Evolutionary conservation across 2,797 vertebrate genomes (phyloP).

Genomic region (Rallus crepitans): DNA sequence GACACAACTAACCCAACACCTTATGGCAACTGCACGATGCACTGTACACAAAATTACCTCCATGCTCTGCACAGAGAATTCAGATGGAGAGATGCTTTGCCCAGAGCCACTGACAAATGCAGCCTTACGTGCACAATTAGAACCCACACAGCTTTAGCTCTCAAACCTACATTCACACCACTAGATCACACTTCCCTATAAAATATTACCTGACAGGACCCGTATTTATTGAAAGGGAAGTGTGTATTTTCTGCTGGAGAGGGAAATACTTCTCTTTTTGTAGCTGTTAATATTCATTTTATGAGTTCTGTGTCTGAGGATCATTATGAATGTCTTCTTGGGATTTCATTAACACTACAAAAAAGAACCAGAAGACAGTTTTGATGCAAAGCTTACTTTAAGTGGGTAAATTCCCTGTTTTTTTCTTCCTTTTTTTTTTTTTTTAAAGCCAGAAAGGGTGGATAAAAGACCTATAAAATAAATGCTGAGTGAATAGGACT

Average conservation of each 20-base stretch:
- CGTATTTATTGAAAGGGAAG: constrained; percentile 38
- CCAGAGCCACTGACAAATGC: not conserved
- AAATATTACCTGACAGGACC: not conserved
- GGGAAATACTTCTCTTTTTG: constrained; percentile 57
- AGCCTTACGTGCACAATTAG: not conserved
- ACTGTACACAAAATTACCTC: not conserved
- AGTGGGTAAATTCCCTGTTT: constrained; percentile 72
- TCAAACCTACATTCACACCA: not conserved
- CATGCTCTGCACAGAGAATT: not conserved
- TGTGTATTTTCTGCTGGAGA: constrained; percentile 43
- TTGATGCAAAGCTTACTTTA: constrained; percentile 74
- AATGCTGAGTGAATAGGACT: constrained; percentile 79
- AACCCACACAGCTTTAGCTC: not conserved
- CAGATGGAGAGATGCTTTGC: not conserved
- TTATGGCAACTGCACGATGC: not conserved
- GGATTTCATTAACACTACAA: constrained; percentile 75
- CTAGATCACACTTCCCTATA: not conserved
- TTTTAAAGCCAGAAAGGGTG: constrained; percentile 50
- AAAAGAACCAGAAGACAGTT: constrained; percentile 62
- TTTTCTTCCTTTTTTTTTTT: not conserved
- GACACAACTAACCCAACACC: not conserved
- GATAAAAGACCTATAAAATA: constrained; percentile 77
- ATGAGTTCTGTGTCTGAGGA: constrained; percentile 60
- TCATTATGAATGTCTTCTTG: constrained; percentile 62
- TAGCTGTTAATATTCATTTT: constrained; percentile 62